These are phyloP conservation scores for Monochamus alternatus DNA, from an alignment of 2,888 invertebrate species.

Conservation along the genomic window DNA sequence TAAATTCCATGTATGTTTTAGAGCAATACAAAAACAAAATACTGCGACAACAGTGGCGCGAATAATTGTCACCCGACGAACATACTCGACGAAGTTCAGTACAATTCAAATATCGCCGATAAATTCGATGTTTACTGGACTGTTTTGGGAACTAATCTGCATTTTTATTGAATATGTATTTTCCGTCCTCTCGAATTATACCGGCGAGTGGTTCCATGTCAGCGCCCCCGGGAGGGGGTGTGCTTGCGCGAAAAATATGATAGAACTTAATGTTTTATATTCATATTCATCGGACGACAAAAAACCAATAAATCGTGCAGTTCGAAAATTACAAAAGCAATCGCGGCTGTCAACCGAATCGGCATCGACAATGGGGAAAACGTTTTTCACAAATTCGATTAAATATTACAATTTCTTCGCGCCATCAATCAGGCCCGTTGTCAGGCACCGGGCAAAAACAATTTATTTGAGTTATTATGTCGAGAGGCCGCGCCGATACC, in stretches of 20 bases:
- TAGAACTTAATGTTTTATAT: conserved; percentile 41
- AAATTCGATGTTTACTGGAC: conserved; percentile 23
- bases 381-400: conserved; percentile 61
- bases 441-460: conserved; percentile 58
- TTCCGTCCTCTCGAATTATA: conserved; percentile 18
- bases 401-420: conserved; percentile 63
- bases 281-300: conserved; percentile 45
- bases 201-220: conserved; percentile 15
- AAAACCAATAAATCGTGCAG: conserved; percentile 50
- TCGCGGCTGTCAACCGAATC: conserved; percentile 57
- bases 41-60: not conserved
- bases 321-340: conserved; percentile 59
- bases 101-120: conserved; percentile 14
- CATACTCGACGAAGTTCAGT: not conserved
- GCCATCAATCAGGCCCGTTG: conserved; percentile 60
- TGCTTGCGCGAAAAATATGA: conserved; percentile 25
- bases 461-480: conserved; percentile 61
- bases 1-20: too few species aligned
- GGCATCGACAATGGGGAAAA: conserved; percentile 56
- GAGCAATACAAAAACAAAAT: too few species aligned
- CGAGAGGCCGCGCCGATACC: conserved; percentile 17
- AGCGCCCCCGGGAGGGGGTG: conserved; percentile 8
- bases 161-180: conserved; percentile 33
- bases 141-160: conserved; percentile 25
- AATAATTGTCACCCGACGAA: not conserved